Evolutionary conservation across 2,888 invertebrate species (phyloP), one percentile per base, ranked within the genome.

Genomic region (Tetrapedia diversipes): DNA sequence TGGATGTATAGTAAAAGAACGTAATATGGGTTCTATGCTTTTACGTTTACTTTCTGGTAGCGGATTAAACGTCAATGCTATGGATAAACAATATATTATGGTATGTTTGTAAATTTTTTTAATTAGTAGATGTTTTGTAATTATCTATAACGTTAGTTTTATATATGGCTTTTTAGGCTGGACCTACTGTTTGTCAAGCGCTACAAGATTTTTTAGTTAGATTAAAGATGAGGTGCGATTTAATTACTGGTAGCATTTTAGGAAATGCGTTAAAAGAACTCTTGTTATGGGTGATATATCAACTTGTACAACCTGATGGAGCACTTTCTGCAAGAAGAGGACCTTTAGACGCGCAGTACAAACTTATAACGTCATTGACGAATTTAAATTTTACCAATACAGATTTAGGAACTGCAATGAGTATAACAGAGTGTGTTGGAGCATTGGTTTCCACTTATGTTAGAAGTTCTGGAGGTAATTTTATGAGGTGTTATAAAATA

Each of bases 301-400:
- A 95, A 83, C 92, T 97, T 85, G 94, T 96, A 69, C 94, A 95
- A 89, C 95, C 95, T 74, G 93, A 94, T 79, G 95, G 95, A 64
- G 93, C 94, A 24, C 91, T 96, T 80, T 93, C 94, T 86, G 94
- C 94, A 57, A 92, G 94, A 86, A 93, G 95, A 88, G 94, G 94
- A 77, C 95, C 96, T 75, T 91, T 97, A 87, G 95, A 96, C 94
- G 95, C 96, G 64, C 95, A 96, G 89, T 95, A 95, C 88, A 95
- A 95, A 88, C 93, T 96, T 69, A 92, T 96, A 32, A 95, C 95
- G 60, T 94, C 95, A 57, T 91, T 96, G 77, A 92, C 95, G 16
- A 94, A 94, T 86, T 93, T 95, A 8, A 94, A 95, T 83, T 95
- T 95, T 87, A 93, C 94, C 24, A 94, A 95, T 81, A 94, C 95